phyloP scores from a whole-genome alignment of 1,140 invertebrate species.

The Elymnias hypermnestra region DNA sequence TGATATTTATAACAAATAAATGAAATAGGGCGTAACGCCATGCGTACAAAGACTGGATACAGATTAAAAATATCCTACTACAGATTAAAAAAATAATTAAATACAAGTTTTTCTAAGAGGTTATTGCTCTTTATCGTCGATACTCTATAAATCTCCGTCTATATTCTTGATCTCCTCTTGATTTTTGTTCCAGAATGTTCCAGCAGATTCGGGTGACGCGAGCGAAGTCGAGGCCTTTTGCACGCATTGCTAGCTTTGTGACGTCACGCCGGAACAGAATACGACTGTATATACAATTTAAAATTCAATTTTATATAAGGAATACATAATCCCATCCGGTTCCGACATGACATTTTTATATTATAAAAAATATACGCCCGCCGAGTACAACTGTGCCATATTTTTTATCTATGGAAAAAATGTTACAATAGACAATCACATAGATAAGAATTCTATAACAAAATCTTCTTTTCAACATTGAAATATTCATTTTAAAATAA shows the following conservation, averaged over 20 bases:
- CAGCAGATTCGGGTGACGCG: constrained; percentile 57
- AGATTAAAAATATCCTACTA: constrained; percentile 12
- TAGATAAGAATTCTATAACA: no score
- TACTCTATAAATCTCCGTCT: no score
- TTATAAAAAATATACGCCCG: constrained; percentile 49
- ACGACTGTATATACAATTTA: background rate
- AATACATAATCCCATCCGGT: constrained; percentile 25
- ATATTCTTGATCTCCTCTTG: constrained; percentile 6
- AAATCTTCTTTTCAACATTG: background rate
- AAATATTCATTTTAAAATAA: constrained; percentile 1
- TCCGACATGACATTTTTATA: constrained; percentile 45
- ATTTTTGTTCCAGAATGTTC: constrained; percentile 29
- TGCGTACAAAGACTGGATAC: constrained; percentile 11
- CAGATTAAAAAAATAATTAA: constrained; percentile 19
- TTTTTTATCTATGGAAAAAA: constrained; percentile 8
- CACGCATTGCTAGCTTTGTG: constrained; percentile 66
- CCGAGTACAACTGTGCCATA: constrained; percentile 49
- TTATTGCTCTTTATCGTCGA: background rate
- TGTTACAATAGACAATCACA: constrained; percentile 6
- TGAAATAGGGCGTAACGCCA: constrained; percentile 12
- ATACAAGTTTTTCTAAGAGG: constrained; percentile 6
- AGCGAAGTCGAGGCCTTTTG: constrained; percentile 46
- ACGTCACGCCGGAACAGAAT: constrained; percentile 44
- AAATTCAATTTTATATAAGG: background rate
- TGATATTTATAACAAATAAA: constrained; percentile 10